Percentiles rank a stretch among this genome's conserved stretches.
phyloP scores from a whole-genome alignment of 2,888 invertebrate genomes.

The Phyto melanocephala region DNA sequence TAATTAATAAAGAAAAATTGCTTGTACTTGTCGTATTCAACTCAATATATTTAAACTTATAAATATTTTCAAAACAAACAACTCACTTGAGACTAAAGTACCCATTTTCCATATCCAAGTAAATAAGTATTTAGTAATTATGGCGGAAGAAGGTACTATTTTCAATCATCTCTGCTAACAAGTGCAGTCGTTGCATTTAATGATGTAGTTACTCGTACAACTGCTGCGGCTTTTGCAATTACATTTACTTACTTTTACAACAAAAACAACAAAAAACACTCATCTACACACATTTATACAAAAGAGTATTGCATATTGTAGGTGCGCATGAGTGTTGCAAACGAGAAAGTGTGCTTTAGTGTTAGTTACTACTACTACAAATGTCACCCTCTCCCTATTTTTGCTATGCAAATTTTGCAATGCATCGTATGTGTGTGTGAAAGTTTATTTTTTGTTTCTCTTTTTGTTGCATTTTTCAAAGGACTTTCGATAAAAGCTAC shows the following conservation, averaged over 20 bases:
- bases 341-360: not conserved
- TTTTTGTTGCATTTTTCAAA: slow-evolving; percentile 21
- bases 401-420: slow-evolving; percentile 48
- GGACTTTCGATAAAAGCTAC: slow-evolving; percentile 59
- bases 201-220: not conserved
- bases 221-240: not conserved
- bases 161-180: not conserved
- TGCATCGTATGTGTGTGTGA: slow-evolving; percentile 8
- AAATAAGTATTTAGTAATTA: not conserved
- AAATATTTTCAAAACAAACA: no score
- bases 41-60: no score
- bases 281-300: no score
- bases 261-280: not conserved
- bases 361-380: slow-evolving; percentile 7
- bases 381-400: slow-evolving; percentile 37
- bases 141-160: not conserved
- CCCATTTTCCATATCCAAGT: not conserved
- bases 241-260: not conserved
- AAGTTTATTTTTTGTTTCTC: not conserved
- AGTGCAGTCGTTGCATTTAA: not conserved
- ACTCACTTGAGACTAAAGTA: not conserved
- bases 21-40: no score
- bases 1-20: no score
- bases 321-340: not conserved
- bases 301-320: not conserved